Percentiles rank a stretch among this genome's conserved stretches.
These are phyloP conservation scores for Pollicipes pollicipes DNA, from an alignment of 1,140 invertebrate genomes.

Conservation along the genomic window DNA sequence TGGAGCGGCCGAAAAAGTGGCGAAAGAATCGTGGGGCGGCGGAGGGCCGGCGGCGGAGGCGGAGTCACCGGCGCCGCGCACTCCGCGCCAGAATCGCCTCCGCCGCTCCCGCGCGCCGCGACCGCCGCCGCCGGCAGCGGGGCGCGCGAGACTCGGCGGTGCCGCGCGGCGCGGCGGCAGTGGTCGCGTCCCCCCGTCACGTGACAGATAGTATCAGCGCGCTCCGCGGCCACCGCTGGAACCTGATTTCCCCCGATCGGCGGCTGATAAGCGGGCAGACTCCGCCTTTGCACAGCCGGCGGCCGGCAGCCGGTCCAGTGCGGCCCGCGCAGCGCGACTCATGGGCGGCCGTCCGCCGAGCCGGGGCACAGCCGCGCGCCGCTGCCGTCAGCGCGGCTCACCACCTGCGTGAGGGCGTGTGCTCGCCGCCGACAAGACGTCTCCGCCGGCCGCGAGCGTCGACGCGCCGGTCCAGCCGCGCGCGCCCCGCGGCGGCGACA, in stretches of 20 bases:
- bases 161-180: too few relatives aligned
- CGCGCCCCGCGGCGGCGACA: neutral
- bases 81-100: neutral
- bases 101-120: too few relatives aligned
- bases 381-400: too few relatives aligned
- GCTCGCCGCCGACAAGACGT: neutral
- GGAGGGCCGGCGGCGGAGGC: too few relatives aligned
- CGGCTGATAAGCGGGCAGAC: neutral
- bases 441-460: neutral
- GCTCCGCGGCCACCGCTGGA: neutral
- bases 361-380: too few relatives aligned
- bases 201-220: too few relatives aligned
- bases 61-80: too few relatives aligned
- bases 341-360: neutral
- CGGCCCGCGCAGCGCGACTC: neutral
- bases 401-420: too few relatives aligned
- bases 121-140: too few relatives aligned
- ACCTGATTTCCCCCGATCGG: neutral
- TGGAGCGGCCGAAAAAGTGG: neutral
- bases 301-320: too few relatives aligned
- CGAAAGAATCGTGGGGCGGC: neutral
- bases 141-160: too few relatives aligned
- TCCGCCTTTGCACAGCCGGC: neutral
- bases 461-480: too few relatives aligned
- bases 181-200: neutral